Evolutionary conservation across 2,113 vertebrate genomes (phyloP), one percentile per base, ranked within the genome.

Genomic region (Platanista minor): DNA sequence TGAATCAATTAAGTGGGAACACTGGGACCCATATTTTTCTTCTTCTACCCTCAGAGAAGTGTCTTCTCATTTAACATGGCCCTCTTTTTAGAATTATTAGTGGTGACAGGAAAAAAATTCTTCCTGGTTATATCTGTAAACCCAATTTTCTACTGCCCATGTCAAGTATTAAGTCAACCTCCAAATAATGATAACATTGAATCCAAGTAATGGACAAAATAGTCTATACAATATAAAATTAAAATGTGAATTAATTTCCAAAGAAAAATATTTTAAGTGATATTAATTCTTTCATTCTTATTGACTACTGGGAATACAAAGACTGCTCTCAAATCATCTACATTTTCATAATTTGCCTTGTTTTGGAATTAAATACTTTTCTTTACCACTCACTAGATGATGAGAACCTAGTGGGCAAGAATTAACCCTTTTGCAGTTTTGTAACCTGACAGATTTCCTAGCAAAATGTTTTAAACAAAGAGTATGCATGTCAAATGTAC

Each of bases 141-240:
- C 36, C 61, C 11, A 82, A 25, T 86, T 93, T 52, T 25, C 54
- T 82, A 15, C 20, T 75, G 82, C 18, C 31, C 33, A 66, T 29
- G 64, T 94, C 6, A 90, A 71, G 25, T 62, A 90, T 77, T 89
- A 94, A 91, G 27, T 66, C 49, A 84, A 83, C 17, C 8, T 80
- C 57, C 36, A 91, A 95, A 87, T 92, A 96, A 92, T 84, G 17
- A 83, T 41, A 71, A 17, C 27, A 90, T 90, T 96, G 90, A 33
- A 93, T 49, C 25, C 91, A 84, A 83, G 5, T 71, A 87, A 97
- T 83, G 12, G 3, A 71, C 41, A 97, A 95, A 93, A 71, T 39
- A 86, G n/a, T 52, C 46, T 87, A 77, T 23, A 93, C 49, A 31
- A 75, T 95, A 8, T 15, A 96, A 97, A 95, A 95, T 96, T 54